Base-by-base conservation (phyloP, 53 echinoderm and acorn worm genomes). In the Holothuria scabra region DNA sequence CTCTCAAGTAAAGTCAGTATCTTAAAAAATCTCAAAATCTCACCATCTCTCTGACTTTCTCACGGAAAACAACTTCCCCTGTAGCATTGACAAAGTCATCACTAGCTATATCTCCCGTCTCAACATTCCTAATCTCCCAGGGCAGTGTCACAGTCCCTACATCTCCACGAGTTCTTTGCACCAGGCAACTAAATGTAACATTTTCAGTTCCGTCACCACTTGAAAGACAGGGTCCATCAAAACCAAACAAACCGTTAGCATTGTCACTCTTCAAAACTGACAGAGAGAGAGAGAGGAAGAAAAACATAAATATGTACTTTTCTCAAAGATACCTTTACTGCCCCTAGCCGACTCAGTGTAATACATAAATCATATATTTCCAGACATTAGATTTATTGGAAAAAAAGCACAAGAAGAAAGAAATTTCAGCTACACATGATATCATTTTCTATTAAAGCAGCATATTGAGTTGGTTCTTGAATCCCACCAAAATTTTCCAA, bases 231-330 rank as follows among this genome's bases (percentile, higher is more conserved):
- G 76, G 85, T 8, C 99, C 93, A 61, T 89, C 89, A 69, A 97
- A 94, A 4, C 94, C 92, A 80, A 94, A 94, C 59, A 97, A 88
- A 19, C 99, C 99, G 71, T 97, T 97, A 65, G 99, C 99, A 74
- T 97, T 97, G 79, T 97, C 99, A 87, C 94, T 97, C 82, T 95
- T 99, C 88, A 99, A 67, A 33, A 99, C 99, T 97, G 84, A 48
- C 66, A 66, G 65, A 11, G 63, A 31, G 59, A 55, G 65, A 11
- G 63, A 31, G 59, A 55, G 20, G 33, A 57, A 60, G 19, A 33
- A 56, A 22, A 22, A 33, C 20, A 32, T 3, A 1, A 20, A 4
- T 14, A 18, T 52, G 0, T 16, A 16, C 18, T 18, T 52, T 52
- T 52, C 2, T 41, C 41, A 41, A 41, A 8, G 41, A 41, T 10